Conservation (phyloP, 2,113 vertebrate genomes). For the Terrapene triunguis region DNA sequence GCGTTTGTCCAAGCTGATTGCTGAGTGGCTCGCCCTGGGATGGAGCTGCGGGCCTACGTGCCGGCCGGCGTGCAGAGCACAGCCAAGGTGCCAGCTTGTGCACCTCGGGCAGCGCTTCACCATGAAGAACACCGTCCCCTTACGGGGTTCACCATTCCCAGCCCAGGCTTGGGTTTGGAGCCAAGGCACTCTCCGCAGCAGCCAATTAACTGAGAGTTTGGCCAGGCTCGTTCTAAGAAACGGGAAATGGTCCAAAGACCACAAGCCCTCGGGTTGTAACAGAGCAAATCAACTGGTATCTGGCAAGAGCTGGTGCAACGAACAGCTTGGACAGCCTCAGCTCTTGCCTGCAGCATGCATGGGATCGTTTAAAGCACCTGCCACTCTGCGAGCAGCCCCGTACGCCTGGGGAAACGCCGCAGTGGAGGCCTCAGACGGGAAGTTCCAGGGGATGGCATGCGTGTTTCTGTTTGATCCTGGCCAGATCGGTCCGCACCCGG, state of each 20-base stretch:
- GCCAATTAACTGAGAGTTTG: conserved; percentile 12
- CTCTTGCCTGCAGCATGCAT: neutral
- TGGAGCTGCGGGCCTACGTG: neutral
- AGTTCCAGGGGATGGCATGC: too few relatives aligned
- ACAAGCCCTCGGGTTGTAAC: neutral
- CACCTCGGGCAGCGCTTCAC: neutral
- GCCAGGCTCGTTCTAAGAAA: neutral
- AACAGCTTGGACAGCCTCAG: neutral
- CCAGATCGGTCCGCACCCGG: neutral
- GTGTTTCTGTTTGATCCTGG: neutral
- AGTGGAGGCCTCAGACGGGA: neutral
- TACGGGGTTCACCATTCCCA: neutral
- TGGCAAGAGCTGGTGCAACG: neutral
- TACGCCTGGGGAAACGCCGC: neutral
- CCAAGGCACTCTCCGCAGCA: neutral
- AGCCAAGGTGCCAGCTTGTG: neutral
- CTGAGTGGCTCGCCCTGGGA: neutral
- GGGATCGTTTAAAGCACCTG: neutral
- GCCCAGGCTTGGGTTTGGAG: neutral
- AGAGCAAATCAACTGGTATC: neutral
- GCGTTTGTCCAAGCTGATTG: neutral
- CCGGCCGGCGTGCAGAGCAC: too few relatives aligned
- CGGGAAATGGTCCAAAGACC: conserved; percentile 45
- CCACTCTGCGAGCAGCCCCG: neutral
- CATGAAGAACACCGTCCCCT: neutral